Conservation (phyloP, 2,113 vertebrate genomes). For the Paedocypris sp. region DNA sequence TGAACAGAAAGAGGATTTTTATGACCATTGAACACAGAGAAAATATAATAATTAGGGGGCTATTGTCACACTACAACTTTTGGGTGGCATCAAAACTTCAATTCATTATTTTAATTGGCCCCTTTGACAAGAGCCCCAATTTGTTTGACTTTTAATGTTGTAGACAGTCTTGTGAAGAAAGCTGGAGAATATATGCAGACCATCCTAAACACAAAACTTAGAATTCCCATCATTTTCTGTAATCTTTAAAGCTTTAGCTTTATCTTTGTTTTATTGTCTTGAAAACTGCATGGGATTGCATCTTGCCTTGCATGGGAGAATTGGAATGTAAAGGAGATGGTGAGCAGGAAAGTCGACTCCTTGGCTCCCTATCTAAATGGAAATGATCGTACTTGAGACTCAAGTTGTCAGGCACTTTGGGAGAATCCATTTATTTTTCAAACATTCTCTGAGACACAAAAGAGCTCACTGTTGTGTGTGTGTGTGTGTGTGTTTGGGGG, state of each 20-base stretch:
- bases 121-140: conserved; percentile 37
- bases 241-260: conserved; percentile 45
- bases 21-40: neutral
- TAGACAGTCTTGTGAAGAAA: conserved; percentile 38
- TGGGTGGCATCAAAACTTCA: conserved; percentile 37
- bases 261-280: no score
- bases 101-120: conserved; percentile 44
- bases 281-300: neutral
- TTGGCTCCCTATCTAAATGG: conserved; percentile 28
- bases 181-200: conserved; percentile 36
- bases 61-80: conserved; percentile 35
- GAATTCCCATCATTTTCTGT: conserved; percentile 44
- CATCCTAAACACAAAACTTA: conserved; percentile 17
- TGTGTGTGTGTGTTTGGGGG: neutral
- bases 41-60: conserved; percentile 30
- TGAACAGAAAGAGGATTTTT: conserved; percentile 3
- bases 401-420: conserved; percentile 8
- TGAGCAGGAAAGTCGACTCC: neutral
- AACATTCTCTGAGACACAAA: conserved; percentile 21
- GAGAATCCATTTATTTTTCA: conserved; percentile 1
- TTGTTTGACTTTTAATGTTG: conserved; percentile 30
- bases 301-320: neutral
- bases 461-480: conserved; percentile 21
- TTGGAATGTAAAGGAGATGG: conserved; percentile 1
- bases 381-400: conserved; percentile 10